These are phyloP conservation scores for Osmerus eperlanus DNA, from an alignment of 2,113 vertebrate genomes.

Conservation along the genomic window DNA sequence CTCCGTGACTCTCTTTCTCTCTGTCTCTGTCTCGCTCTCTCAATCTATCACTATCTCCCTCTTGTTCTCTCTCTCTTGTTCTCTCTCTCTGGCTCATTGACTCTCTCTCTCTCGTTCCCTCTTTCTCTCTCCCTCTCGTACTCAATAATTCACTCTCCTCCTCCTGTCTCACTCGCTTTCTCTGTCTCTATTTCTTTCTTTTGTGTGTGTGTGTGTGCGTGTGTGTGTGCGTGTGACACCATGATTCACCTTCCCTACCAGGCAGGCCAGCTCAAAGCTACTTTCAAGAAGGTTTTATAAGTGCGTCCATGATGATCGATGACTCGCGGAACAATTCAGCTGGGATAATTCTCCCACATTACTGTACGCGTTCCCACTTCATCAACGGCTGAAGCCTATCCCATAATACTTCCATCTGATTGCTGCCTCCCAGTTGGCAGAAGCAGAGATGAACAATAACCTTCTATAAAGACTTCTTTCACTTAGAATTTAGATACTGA, in stretches of 20 bases:
- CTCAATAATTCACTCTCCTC: neutral
- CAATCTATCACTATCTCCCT: no score
- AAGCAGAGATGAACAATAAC: constrained; percentile 41
- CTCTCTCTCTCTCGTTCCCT: no score
- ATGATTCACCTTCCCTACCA: constrained; percentile 13
- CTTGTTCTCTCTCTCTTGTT: no score
- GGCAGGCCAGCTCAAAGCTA: constrained; percentile 25
- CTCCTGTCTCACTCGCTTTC: neutral
- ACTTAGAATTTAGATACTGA: constrained; percentile 20
- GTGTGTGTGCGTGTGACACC: constrained; percentile 1
- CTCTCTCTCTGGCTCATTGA: no score
- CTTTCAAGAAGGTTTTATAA: constrained; percentile 12
- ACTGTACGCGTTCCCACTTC: constrained; percentile 11
- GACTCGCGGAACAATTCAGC: constrained; percentile 32
- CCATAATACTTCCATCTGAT: neutral
- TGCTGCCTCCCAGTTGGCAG: constrained; percentile 14
- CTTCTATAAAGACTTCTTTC: constrained; percentile 50
- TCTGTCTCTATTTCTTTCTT: constrained; percentile 6
- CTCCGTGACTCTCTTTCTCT: no score
- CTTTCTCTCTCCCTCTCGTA: no score
- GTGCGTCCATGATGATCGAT: constrained; percentile 30
- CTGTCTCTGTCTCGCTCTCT: no score
- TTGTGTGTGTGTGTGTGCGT: neutral
- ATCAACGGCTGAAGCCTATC: neutral
- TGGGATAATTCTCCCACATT: neutral